Evolutionary conservation across 1,140 invertebrate genomes (phyloP).

Genomic region (Cotesia typhae): DNA sequence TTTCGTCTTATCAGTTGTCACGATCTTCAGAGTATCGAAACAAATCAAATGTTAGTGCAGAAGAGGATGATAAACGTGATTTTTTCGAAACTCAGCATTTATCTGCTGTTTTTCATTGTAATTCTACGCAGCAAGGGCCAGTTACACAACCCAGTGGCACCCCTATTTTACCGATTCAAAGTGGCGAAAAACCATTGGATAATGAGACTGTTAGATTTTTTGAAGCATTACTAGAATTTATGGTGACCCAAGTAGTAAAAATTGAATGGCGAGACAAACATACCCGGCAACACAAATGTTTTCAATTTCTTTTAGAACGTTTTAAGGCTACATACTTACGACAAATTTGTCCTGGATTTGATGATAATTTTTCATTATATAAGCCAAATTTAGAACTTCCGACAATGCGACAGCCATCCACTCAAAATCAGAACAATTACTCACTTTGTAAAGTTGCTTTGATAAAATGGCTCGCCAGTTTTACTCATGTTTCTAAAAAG

Average conservation of each 20-base stretch:
- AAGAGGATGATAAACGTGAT: slow-evolving; percentile 59
- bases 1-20: slow-evolving; percentile 67
- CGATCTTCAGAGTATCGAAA: slow-evolving; percentile 55
- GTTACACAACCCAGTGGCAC: slow-evolving; percentile 82
- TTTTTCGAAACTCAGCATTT: slow-evolving; percentile 55
- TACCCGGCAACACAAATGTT: slow-evolving; percentile 79
- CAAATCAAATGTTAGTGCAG: slow-evolving; percentile 48
- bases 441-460: slow-evolving; percentile 81
- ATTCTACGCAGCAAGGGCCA: slow-evolving; percentile 68
- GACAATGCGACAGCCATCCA: slow-evolving; percentile 59
- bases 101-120: slow-evolving; percentile 58
- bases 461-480: slow-evolving; percentile 89
- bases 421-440: slow-evolving; percentile 72
- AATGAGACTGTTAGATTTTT: slow-evolving; percentile 88
- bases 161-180: slow-evolving; percentile 83
- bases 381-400: slow-evolving; percentile 83
- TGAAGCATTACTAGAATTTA: slow-evolving; percentile 87
- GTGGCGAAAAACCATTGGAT: slow-evolving; percentile 87
- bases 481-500: slow-evolving; percentile 78
- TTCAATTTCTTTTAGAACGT: slow-evolving; percentile 90
- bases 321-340: slow-evolving; percentile 92
- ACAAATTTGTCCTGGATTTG: slow-evolving; percentile 90
- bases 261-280: slow-evolving; percentile 91
- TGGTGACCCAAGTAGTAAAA: slow-evolving; percentile 89
- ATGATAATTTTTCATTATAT: slow-evolving; percentile 84